phyloP scores from a whole-genome alignment of 2,888 invertebrate species.

The Diarsia dahlii region DNA sequence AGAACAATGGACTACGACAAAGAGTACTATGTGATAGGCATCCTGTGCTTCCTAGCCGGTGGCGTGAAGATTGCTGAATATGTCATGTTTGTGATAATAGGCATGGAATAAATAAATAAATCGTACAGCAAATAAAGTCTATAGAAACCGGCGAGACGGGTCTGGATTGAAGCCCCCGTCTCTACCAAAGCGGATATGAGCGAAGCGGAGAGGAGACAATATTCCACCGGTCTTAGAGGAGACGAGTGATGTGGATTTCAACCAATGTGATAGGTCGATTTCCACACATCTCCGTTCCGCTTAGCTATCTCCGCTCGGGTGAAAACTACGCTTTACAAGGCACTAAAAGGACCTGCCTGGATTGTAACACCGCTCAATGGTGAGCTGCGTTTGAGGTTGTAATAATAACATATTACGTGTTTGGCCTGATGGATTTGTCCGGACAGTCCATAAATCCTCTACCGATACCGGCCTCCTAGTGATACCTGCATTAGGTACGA shows the following conservation, averaged over 20 bases:
- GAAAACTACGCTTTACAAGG: neutral
- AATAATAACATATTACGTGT: neutral
- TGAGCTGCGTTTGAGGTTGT: neutral
- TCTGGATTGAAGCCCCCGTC: neutral
- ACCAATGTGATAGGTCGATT: neutral
- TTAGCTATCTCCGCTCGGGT: neutral
- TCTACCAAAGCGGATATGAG: neutral
- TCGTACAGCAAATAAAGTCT: neutral
- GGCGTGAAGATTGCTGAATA: conserved; percentile 16
- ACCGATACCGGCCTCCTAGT: neutral
- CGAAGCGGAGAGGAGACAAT: neutral
- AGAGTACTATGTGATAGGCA: conserved; percentile 15
- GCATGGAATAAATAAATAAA: no score
- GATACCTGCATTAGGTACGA: neutral
- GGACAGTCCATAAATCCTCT: conserved; percentile 3
- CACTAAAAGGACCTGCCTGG: neutral
- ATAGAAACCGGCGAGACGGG: no score
- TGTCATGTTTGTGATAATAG: conserved; percentile 1
- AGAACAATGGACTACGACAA: conserved; percentile 7
- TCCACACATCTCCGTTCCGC: neutral
- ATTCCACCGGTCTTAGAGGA: neutral
- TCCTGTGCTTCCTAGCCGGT: conserved; percentile 20
- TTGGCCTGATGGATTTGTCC: no score
- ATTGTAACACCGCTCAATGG: neutral
- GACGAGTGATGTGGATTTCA: neutral